Conservation (phyloP, 2,113 vertebrate genomes). For the Psophia crepitans region DNA sequence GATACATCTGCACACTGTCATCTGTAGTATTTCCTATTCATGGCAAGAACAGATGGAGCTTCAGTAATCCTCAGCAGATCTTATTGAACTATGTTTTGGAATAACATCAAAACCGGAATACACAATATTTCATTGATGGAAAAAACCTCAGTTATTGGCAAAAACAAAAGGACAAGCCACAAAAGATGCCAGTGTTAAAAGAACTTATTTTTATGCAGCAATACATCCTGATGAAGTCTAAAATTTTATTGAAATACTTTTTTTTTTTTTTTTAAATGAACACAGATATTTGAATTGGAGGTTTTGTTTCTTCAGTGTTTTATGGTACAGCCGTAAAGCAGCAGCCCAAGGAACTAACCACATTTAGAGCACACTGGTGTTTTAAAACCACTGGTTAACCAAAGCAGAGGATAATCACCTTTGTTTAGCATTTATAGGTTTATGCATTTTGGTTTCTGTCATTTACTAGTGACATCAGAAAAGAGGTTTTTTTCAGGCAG, state of each 20-base stretch:
- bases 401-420: background rate
- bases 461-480: background rate
- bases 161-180: background rate
- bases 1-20: constrained; percentile 22
- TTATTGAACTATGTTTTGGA: constrained; percentile 40
- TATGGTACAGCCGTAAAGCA: background rate
- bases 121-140: background rate
- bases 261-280: background rate
- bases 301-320: background rate
- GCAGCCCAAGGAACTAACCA: background rate
- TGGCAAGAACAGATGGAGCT: constrained; percentile 41
- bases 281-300: background rate
- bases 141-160: background rate
- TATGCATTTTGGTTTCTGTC: background rate
- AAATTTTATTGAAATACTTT: background rate
- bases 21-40: constrained; percentile 12
- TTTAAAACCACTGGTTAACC: background rate
- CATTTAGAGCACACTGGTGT: background rate
- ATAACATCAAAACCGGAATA: constrained; percentile 20
- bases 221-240: background rate
- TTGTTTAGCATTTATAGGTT: background rate
- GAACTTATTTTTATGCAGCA: background rate
- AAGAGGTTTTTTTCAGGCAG: background rate
- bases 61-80: constrained; percentile 39
- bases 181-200: background rate